These are phyloP conservation scores for Myotis brandtii DNA, from an alignment of 2,113 vertebrate genomes.

Conservation along the genomic window DNA sequence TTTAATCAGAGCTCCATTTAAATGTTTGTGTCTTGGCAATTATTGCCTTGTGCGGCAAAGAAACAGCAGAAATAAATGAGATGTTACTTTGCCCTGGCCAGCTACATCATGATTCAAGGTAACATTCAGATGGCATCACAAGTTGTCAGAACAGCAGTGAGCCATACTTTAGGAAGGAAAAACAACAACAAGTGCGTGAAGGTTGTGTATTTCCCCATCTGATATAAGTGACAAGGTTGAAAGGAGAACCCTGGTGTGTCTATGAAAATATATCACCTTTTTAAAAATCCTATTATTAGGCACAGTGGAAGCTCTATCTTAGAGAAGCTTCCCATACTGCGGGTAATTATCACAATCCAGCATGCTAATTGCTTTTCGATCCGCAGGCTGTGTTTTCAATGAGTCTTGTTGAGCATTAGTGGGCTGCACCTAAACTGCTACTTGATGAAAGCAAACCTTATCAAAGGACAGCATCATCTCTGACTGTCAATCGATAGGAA, in stretches of 20 bases:
- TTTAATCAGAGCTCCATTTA: conserved; percentile 86
- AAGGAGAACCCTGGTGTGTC: conserved; percentile 78
- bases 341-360: conserved; percentile 88
- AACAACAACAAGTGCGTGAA: conserved; percentile 64
- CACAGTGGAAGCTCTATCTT: conserved; percentile 84
- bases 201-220: conserved; percentile 81
- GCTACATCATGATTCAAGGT: conserved; percentile 87
- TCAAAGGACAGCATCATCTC: conserved; percentile 75
- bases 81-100: conserved; percentile 82
- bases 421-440: conserved; percentile 67
- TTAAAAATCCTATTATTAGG: conserved; percentile 87
- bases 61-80: conserved; percentile 86
- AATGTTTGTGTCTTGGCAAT: conserved; percentile 81
- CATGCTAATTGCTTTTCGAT: conserved; percentile 90
- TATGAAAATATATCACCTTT: conserved; percentile 85
- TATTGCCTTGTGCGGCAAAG: conserved; percentile 75
- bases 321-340: conserved; percentile 84
- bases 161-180: conserved; percentile 59
- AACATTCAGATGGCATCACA: conserved; percentile 84
- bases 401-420: conserved; percentile 80
- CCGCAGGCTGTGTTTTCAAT: conserved; percentile 79
- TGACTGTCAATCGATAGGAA: conserved; percentile 48
- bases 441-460: conserved; percentile 82
- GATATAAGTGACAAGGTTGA: conserved; percentile 83
- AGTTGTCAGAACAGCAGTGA: conserved; percentile 78